These are phyloP conservation scores for Lagorchestes hirsutus DNA, from an alignment of 2,797 vertebrate genomes.

Conservation along the genomic window DNA sequence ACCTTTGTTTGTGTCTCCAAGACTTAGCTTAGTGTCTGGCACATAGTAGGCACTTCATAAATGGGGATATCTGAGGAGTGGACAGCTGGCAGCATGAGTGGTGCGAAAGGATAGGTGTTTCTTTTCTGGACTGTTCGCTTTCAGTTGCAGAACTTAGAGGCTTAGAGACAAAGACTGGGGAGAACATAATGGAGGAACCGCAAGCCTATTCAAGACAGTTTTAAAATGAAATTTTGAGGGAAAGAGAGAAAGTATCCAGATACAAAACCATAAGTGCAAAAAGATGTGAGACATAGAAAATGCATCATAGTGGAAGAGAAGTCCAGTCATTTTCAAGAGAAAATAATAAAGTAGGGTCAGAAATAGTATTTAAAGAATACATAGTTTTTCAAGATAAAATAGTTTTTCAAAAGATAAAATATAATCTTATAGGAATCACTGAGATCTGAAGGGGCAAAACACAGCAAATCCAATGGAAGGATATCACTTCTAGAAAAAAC, in stretches of 20 bases:
- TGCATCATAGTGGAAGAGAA: neutral
- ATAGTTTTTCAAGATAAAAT: neutral
- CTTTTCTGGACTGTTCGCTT: neutral
- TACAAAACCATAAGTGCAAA: neutral
- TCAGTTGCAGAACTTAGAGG: neutral
- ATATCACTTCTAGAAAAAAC: neutral
- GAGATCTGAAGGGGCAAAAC: neutral
- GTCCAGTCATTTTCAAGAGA: neutral
- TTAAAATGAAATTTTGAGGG: neutral
- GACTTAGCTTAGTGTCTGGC: neutral
- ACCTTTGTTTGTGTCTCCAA: neutral
- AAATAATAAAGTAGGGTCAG: neutral
- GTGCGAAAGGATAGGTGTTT: neutral
- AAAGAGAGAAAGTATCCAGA: neutral
- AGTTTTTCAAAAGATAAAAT: neutral
- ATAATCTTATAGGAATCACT: neutral
- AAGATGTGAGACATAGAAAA: neutral
- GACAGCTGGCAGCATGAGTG: neutral
- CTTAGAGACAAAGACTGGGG: neutral
- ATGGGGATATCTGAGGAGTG: neutral
- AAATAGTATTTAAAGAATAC: neutral
- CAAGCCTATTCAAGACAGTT: neutral
- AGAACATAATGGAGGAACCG: neutral
- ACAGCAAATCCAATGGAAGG: neutral
- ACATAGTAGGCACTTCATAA: neutral